Conservation (phyloP, 2,888 invertebrate genomes). For the Hybos culiciformis region DNA sequence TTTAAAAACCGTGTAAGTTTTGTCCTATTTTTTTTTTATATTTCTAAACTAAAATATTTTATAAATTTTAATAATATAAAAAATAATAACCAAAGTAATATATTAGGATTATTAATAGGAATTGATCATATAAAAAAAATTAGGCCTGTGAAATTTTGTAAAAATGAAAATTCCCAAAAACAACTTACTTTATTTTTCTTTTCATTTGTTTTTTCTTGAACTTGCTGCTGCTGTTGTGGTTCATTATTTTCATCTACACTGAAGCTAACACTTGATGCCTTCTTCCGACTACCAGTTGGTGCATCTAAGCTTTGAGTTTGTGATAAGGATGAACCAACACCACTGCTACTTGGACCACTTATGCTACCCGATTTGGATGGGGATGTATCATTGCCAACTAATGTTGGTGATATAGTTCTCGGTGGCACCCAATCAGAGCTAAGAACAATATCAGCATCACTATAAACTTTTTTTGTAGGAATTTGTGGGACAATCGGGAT, state of each 20-base stretch:
- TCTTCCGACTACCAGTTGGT: conserved; percentile 44
- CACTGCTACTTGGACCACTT: conserved; percentile 11
- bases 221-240: conserved; percentile 18
- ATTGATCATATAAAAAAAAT: no score
- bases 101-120: no score
- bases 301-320: conserved; percentile 29
- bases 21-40: no score
- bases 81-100: no score
- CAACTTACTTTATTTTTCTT: conserved; percentile 59
- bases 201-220: conserved; percentile 27
- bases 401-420: conserved; percentile 60
- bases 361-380: conserved; percentile 25
- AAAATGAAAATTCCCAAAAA: no score
- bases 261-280: conserved; percentile 58
- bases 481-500: conserved; percentile 50
- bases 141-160: no score
- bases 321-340: conserved; percentile 26
- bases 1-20: no score
- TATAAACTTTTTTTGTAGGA: conserved; percentile 47
- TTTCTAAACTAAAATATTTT: no score
- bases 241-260: conserved; percentile 47
- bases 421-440: conserved; percentile 81
- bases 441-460: conserved; percentile 76
- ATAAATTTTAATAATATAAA: no score
- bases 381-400: conserved; percentile 48